These are phyloP conservation scores for Melanotaenia pygmaea DNA, from an alignment of 2,797 vertebrate genomes.

Conservation along the genomic window DNA sequence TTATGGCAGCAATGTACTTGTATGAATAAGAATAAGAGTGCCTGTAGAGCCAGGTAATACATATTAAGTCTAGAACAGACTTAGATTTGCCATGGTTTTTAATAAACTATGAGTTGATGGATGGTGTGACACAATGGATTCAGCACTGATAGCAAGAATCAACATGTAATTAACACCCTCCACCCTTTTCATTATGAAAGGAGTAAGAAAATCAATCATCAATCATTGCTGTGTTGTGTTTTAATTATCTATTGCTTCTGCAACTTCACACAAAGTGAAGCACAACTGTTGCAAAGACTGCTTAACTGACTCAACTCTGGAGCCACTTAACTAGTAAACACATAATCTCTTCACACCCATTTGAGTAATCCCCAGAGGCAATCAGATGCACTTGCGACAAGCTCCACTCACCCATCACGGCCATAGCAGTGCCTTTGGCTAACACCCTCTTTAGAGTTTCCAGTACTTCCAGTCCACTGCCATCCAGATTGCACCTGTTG, in stretches of 20 bases:
- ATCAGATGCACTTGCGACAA: conserved; percentile 64
- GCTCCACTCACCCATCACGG: conserved; percentile 96
- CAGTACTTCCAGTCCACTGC: conserved; percentile 93
- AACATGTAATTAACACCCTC: conserved; percentile 71
- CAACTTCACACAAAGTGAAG: conserved; percentile 54
- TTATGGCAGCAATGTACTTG: background rate
- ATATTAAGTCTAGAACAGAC: background rate
- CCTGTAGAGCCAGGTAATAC: background rate
- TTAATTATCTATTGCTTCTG: conserved; percentile 73
- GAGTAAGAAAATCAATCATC: conserved; percentile 73
- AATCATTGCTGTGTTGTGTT: conserved; percentile 64
- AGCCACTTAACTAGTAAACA: conserved; percentile 64
- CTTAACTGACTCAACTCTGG: conserved; percentile 44
- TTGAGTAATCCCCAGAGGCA: conserved; percentile 61
- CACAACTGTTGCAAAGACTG: conserved; percentile 43
- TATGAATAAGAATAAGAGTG: background rate
- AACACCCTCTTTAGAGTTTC: conserved; percentile 94
- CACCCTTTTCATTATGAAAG: conserved; percentile 65
- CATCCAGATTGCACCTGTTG: conserved; percentile 97
- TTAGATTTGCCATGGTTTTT: background rate
- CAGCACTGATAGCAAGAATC: conserved; percentile 58
- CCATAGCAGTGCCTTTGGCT: conserved; percentile 94
- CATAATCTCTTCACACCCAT: conserved; percentile 71
- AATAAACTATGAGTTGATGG: conserved; percentile 59
- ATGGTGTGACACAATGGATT: conserved; percentile 63